Evolutionary conservation across 1,140 invertebrate species (phyloP), one percentile per base, ranked within the genome.

Genomic region (Stegodyphus dumicola): DNA sequence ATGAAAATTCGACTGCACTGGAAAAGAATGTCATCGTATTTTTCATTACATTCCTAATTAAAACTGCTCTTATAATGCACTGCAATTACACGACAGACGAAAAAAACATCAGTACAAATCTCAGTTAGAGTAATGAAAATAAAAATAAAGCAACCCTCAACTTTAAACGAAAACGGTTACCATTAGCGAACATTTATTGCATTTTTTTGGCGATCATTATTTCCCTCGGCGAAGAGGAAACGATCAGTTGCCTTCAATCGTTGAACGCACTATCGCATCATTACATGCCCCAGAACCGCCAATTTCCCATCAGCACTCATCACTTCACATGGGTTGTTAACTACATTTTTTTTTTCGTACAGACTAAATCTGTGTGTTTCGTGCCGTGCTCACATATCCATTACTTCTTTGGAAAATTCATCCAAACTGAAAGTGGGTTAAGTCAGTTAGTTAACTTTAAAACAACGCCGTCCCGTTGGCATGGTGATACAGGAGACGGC

Each of bases 281-380:
- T 77, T 77, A 77, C 60, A 66, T 67, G 76, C 18, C 18, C 64
- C 76, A 64, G 76, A 77, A 77, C 76, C 76, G 17, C 66, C 77
- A 79, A 79, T 79, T 79, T 79, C 67, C 67, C 77, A 79, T 79
- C 77, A 79, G 64, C 76, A 66, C 76, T 33, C 76, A 49, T 79
- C 77, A 48, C 53, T 79, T 79, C 52, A 17, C 67, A 79, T 70
- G 77, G 77, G 66, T 66, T 79, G 77, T 79, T 79, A 79, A 79
- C 77, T 79, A 70, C 13, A n/a, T 66, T 69, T 79, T 79, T 79
- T 79, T 79, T 79, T 79, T 79, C 6, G 9, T 69, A 7, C 17
- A 69, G 9, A 33, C 17, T 60, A 71, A 79, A 79, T 79, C 77
- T 54, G 52, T 60, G 65, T 69, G 52, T 79, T 79, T 56, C 77